A percentile compares a stretch with the other conserved stretches of the same genome.
These are phyloP conservation scores for Philhelius pedissequus DNA, from an alignment of 2,888 invertebrate genomes.

Conservation along the genomic window DNA sequence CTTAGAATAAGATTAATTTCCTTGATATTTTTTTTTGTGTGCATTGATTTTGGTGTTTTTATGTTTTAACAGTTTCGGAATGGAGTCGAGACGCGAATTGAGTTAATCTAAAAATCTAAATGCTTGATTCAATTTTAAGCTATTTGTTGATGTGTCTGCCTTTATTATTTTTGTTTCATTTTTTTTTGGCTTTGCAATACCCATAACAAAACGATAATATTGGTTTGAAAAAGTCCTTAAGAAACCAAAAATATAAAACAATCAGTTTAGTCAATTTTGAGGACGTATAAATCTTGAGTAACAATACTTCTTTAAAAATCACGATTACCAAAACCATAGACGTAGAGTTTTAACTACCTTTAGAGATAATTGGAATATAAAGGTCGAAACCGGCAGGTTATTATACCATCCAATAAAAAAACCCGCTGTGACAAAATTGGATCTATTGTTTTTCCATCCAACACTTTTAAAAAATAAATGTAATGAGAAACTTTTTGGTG, in stretches of 20 bases:
- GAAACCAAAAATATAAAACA: too few species aligned
- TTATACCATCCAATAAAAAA: background rate
- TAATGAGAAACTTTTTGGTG: conserved; percentile 36
- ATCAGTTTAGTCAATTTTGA: too few species aligned
- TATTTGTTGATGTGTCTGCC: background rate
- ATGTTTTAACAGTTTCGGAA: conserved; percentile 32
- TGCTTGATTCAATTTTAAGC: conserved; percentile 12
- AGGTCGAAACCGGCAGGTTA: background rate
- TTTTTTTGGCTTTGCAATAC: background rate
- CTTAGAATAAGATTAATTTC: conserved; percentile 67
- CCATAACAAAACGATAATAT: background rate
- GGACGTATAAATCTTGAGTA: background rate
- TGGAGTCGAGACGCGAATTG: background rate
- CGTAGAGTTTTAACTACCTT: background rate
- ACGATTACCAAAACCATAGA: background rate
- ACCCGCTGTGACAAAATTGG: conserved; percentile 34
- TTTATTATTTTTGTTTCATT: background rate
- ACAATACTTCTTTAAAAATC: background rate
- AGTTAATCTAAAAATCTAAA: conserved; percentile 56
- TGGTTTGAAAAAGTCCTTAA: too few species aligned
- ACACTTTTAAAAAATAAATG: conserved; percentile 42
- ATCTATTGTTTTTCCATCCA: conserved; percentile 43
- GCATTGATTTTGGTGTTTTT: conserved; percentile 48
- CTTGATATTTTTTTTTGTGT: conserved; percentile 40
- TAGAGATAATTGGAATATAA: background rate